A percentile compares a stretch with the other conserved stretches of the same genome.
phyloP scores from a whole-genome alignment of 2,113 vertebrate genomes.

The Syrmaticus mikado region DNA sequence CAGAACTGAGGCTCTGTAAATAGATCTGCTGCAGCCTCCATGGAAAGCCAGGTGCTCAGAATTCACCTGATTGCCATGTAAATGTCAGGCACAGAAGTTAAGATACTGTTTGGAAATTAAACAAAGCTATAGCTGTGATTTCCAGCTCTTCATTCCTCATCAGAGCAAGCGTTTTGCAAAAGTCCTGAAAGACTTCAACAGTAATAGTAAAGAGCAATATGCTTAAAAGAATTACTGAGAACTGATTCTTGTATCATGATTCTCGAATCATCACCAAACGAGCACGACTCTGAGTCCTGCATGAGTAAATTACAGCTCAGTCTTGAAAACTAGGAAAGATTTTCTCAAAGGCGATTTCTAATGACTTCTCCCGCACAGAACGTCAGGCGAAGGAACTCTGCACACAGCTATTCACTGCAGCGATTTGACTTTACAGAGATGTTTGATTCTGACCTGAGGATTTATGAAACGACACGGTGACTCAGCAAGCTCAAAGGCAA shows the following conservation, averaged over 20 bases:
- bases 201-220: background rate
- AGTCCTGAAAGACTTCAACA: background rate
- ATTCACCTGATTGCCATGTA: background rate
- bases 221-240: background rate
- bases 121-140: background rate
- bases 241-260: background rate
- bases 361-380: background rate
- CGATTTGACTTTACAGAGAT: background rate
- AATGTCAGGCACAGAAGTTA: background rate
- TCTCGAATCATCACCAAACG: background rate
- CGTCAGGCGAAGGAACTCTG: background rate
- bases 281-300: background rate
- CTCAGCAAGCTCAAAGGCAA: background rate
- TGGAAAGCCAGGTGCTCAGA: background rate
- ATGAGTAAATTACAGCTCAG: background rate
- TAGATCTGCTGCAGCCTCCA: background rate
- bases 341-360: background rate
- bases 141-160: background rate
- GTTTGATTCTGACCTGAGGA: background rate
- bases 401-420: background rate
- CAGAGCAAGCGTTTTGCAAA: background rate
- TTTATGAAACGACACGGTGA: background rate
- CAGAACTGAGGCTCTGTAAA: background rate
- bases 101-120: background rate
- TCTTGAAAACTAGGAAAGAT: background rate